These are phyloP conservation scores for Mesorhabditis spiculigera DNA, from an alignment of 2,888 invertebrate species.

Conservation along the genomic window DNA sequence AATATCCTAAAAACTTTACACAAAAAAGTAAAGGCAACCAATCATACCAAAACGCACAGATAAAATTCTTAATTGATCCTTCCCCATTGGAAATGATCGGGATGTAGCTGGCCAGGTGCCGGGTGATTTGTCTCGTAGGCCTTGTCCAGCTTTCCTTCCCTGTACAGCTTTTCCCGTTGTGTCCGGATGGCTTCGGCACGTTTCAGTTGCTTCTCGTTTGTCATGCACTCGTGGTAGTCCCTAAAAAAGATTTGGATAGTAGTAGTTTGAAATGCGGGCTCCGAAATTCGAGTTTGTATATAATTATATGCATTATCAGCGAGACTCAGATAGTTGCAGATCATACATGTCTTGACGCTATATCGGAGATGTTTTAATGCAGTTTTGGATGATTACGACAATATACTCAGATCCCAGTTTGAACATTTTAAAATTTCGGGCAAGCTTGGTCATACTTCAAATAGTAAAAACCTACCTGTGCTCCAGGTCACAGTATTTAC, in stretches of 20 bases:
- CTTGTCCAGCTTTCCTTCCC: slow-evolving; percentile 45
- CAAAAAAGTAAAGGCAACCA: not conserved
- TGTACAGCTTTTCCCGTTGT: slow-evolving; percentile 48
- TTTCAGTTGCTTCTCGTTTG: slow-evolving; percentile 48
- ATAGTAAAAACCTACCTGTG: slow-evolving; percentile 22
- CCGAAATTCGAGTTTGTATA: too few relatives aligned
- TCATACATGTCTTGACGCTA: too few relatives aligned
- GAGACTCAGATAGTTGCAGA: too few relatives aligned
- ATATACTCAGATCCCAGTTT: too few relatives aligned
- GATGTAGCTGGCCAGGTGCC: slow-evolving; percentile 45
- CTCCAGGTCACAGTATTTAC: slow-evolving; percentile 56
- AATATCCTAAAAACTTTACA: not conserved
- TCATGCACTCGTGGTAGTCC: slow-evolving; percentile 53
- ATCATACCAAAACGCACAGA: not conserved
- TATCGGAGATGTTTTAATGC: too few relatives aligned
- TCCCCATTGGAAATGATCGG: slow-evolving; percentile 48
- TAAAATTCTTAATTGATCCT: slow-evolving; percentile 29
- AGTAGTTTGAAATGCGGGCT: too few relatives aligned
- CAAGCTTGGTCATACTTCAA: too few relatives aligned
- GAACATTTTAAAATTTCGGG: too few relatives aligned
- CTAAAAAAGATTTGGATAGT: not conserved
- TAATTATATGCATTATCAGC: too few relatives aligned
- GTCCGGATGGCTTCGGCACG: slow-evolving; percentile 43
- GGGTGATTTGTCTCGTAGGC: slow-evolving; percentile 42
- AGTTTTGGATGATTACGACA: too few relatives aligned